Evolutionary conservation across 1,140 invertebrate species (phyloP).

Genomic region (Anthonomus grandis): DNA sequence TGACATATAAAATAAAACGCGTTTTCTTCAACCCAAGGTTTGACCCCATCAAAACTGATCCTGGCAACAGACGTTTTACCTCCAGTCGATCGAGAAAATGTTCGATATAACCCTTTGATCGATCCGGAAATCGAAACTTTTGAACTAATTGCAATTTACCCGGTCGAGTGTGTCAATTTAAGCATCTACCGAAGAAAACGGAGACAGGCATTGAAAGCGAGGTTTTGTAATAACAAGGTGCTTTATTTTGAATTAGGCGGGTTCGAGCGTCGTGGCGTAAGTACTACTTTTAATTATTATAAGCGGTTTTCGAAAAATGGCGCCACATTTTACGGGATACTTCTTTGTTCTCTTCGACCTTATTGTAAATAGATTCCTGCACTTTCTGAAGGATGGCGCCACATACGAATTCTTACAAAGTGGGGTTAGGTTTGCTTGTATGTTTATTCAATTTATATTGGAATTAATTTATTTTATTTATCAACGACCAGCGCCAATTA

Average conservation of each 20-base stretch:
- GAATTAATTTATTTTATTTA: no score
- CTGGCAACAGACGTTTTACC: slow-evolving; percentile 54
- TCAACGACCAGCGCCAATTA: no score
- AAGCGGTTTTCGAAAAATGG: no score
- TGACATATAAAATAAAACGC: not conserved
- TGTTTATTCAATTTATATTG: no score
- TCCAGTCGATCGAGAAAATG: slow-evolving; percentile 36
- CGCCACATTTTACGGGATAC: no score
- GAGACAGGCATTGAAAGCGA: slow-evolving; percentile 56
- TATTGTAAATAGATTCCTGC: no score
- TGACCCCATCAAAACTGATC: slow-evolving; percentile 57
- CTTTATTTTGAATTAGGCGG: slow-evolving; percentile 54
- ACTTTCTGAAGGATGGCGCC: no score
- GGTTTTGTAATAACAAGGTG: slow-evolving; percentile 50
- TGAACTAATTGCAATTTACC: slow-evolving; percentile 57
- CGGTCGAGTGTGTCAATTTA: slow-evolving; percentile 55
- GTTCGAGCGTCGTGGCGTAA: slow-evolving; percentile 49
- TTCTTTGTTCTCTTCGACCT: no score
- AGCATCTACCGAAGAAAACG: slow-evolving; percentile 55
- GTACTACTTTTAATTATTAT: no score
- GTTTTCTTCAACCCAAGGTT: slow-evolving; percentile 45
- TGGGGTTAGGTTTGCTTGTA: no score
- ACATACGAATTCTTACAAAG: no score
- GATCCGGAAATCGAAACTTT: slow-evolving; percentile 57
- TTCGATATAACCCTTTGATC: slow-evolving; percentile 43